These are phyloP conservation scores for Colinus virginianus DNA, from an alignment of 2,113 vertebrate species.

Conservation along the genomic window DNA sequence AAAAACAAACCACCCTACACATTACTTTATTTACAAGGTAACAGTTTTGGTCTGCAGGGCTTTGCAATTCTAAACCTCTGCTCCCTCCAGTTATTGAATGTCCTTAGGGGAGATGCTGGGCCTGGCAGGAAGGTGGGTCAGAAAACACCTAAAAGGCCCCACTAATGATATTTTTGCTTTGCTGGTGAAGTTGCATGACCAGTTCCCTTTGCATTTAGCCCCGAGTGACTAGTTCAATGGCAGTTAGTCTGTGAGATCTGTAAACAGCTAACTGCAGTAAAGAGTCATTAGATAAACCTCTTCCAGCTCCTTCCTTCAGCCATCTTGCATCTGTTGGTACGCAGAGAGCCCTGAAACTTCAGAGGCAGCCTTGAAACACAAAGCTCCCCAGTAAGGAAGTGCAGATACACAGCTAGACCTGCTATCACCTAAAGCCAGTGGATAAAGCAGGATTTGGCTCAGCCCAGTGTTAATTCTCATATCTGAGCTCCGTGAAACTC, in stretches of 20 bases:
- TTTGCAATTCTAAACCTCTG: not conserved
- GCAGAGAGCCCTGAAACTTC: not conserved
- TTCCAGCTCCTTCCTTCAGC: not conserved
- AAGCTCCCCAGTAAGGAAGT: not conserved
- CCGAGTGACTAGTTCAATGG: not conserved
- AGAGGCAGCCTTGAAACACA: not conserved
- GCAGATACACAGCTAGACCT: not conserved
- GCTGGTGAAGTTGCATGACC: not conserved
- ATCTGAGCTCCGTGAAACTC: not conserved
- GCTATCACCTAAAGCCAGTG: not conserved
- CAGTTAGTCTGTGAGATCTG: not conserved
- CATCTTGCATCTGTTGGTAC: not conserved
- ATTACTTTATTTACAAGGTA: not conserved
- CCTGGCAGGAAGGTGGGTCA: not conserved
- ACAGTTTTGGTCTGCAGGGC: not conserved
- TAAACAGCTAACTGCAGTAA: not conserved
- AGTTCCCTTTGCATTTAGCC: constrained; percentile 22
- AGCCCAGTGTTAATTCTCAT: not conserved
- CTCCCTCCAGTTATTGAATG: not conserved
- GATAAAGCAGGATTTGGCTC: not conserved
- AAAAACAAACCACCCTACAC: not conserved
- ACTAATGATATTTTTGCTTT: not conserved
- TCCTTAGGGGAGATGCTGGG: constrained; percentile 13
- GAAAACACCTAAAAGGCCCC: not conserved
- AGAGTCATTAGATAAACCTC: not conserved